A percentile compares a stretch with the other conserved stretches of the same genome.
Evolutionary conservation across 2,113 vertebrate genomes (phyloP).

Genomic region (Phrynosoma blainvillii): DNA sequence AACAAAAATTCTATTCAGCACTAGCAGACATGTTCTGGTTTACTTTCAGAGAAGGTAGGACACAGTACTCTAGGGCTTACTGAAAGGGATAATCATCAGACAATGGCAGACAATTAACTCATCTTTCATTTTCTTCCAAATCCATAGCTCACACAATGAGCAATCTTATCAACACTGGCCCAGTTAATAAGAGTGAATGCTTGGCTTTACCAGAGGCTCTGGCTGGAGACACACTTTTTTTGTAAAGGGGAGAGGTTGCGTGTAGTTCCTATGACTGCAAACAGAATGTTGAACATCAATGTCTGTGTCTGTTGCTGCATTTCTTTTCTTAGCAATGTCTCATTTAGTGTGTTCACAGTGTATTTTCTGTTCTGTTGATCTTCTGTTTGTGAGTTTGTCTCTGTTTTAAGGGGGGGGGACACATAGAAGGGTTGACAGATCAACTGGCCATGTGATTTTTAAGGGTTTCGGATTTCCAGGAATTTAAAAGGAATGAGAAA

Average conservation of each 20-base stretch:
- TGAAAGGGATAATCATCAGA: constrained; percentile 64
- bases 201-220: not conserved
- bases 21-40: constrained; percentile 34
- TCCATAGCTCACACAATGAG: constrained; percentile 69
- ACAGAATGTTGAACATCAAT: not conserved
- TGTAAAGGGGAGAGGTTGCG: not conserved
- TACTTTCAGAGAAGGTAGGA: constrained; percentile 36
- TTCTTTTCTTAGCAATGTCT: not conserved
- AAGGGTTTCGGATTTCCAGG: not conserved
- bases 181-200: constrained; percentile 58
- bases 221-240: not conserved
- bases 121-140: constrained; percentile 62
- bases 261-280: not conserved
- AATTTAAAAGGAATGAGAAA: not conserved
- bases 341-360: not conserved
- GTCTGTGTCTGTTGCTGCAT: not conserved
- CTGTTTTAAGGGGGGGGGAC: not conserved
- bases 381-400: not conserved
- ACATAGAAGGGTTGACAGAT: not conserved
- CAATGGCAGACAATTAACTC: constrained; percentile 73
- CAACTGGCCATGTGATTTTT: no score
- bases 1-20: constrained; percentile 50
- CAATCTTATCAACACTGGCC: constrained; percentile 56
- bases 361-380: not conserved
- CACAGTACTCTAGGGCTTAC: constrained; percentile 45